Base-by-base conservation (phyloP, 2,888 invertebrate genomes). In the Ophion slaviceki region DNA sequence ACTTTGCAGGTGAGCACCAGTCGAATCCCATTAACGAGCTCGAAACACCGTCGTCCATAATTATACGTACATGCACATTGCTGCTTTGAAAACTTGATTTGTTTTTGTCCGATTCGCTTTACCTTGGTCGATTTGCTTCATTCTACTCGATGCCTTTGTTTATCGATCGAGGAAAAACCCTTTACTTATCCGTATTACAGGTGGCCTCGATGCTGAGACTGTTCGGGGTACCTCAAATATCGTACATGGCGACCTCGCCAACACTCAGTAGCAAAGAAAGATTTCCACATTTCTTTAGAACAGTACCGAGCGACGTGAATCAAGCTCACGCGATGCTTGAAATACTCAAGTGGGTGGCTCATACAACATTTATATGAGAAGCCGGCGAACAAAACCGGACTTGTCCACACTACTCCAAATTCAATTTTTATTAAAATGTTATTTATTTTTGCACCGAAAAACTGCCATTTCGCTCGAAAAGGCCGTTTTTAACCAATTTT, bases 251-350 rank as follows among this genome's bases (percentile, higher is more conserved):
- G 14, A 95, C 95, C 1, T 94, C 95, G 24, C 94, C 95, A 1
- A 94, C 95, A 7, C 94, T 95, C 67, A 95, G 95, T 90, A 95
- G 94, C 90, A 94, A 94, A 78, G 94, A 94, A 64, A 92, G 93
- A 78, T 95, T 94, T 88, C 94, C 95, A 5, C 95, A 95, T 88
- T 95, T 95, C 89, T 95, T 95, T 88, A 92, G 95, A 67, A 95
- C 95, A 0, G 95, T 95, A 6, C 95, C 95, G 2, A 95, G 95
- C 40, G 95, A 95, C 89, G 93, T 94, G 36, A 95, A 95, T 89
- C 95, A 95, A 88, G 95, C 95, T 0, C 93, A 94, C 81, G 95
- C 95, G 36, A 95, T 95, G 90, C 92, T 95, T 28, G 94, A 95
- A 87, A 94, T 95, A 83, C 94, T 95, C 66, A 94, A 93, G 95